phyloP scores from a whole-genome alignment of 2,888 invertebrate species.

The Drosophila subquinaria region DNA sequence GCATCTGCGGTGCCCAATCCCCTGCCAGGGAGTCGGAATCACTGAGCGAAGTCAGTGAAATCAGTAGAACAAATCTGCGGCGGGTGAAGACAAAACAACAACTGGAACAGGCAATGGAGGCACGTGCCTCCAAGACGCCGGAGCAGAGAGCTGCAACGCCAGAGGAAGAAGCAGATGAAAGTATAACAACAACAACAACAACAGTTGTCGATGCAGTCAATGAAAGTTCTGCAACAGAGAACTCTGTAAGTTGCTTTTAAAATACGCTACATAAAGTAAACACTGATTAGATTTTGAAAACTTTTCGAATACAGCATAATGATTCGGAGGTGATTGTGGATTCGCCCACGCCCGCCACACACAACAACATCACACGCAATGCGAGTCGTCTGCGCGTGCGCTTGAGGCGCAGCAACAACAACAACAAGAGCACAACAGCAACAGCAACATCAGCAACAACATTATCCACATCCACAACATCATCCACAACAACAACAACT shows the following conservation, averaged over 20 bases:
- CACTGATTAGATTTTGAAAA: background rate
- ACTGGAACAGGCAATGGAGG: slow-evolving; percentile 35
- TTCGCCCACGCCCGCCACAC: slow-evolving; percentile 69
- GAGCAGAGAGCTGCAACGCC: slow-evolving; percentile 22
- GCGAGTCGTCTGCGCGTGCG: slow-evolving; percentile 56
- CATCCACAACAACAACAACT: background rate
- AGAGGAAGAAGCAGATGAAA: background rate
- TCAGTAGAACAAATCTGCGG: slow-evolving; percentile 40
- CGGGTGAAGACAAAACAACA: slow-evolving; percentile 35
- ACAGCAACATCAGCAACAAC: background rate
- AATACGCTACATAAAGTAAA: too few species aligned
- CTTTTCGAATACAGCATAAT: slow-evolving; percentile 55
- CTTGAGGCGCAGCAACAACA: slow-evolving; percentile 52
- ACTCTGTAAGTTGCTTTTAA: slow-evolving; percentile 36
- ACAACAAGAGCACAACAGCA: slow-evolving; percentile 16
- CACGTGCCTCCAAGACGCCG: slow-evolving; percentile 43
- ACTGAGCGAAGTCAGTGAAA: slow-evolving; percentile 28
- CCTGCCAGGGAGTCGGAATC: slow-evolving; percentile 17
- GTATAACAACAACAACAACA: background rate
- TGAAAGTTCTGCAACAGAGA: background rate
- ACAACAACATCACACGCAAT: background rate
- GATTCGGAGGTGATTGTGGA: slow-evolving; percentile 78
- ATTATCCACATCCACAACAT: slow-evolving; percentile 25
- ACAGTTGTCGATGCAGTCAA: background rate
- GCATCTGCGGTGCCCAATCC: slow-evolving; percentile 29